These are phyloP conservation scores for Sinotaia quadrata DNA, from an alignment of 2,888 invertebrate species.

Conservation along the genomic window DNA sequence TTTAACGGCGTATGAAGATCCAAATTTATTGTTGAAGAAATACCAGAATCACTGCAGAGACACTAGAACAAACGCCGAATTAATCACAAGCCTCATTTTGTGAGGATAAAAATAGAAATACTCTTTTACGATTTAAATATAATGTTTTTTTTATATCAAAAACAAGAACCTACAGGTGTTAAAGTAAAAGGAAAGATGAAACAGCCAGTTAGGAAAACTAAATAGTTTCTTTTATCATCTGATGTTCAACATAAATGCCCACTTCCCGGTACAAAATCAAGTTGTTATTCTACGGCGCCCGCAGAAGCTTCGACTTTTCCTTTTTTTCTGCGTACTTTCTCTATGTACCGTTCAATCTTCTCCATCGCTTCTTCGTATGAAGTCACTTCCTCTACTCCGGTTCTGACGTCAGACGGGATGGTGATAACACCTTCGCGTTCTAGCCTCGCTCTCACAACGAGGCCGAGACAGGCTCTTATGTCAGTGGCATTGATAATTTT, in stretches of 20 bases:
- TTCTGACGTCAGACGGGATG: slow-evolving; percentile 45
- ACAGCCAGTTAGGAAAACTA: too few species aligned
- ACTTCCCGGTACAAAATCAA: neutral
- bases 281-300: neutral
- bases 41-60: too few species aligned
- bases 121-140: too few species aligned
- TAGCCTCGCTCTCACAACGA: slow-evolving; percentile 51
- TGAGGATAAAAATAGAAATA: too few species aligned
- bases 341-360: slow-evolving; percentile 48
- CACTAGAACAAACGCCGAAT: too few species aligned
- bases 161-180: too few species aligned
- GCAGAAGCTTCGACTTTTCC: neutral
- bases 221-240: too few species aligned
- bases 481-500: slow-evolving; percentile 48
- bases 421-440: slow-evolving; percentile 49
- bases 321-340: slow-evolving; percentile 30
- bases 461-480: slow-evolving; percentile 48
- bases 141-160: too few species aligned
- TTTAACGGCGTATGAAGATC: too few species aligned
- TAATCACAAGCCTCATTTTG: too few species aligned
- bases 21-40: too few species aligned
- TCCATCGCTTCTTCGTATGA: slow-evolving; percentile 48
- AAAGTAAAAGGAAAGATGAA: too few species aligned
- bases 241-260: neutral
- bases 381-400: slow-evolving; percentile 49